A percentile compares a stretch with the other conserved stretches of the same genome.
phyloP scores from a whole-genome alignment of 2,888 invertebrate species.

The Tanytarsus gracilentus region DNA sequence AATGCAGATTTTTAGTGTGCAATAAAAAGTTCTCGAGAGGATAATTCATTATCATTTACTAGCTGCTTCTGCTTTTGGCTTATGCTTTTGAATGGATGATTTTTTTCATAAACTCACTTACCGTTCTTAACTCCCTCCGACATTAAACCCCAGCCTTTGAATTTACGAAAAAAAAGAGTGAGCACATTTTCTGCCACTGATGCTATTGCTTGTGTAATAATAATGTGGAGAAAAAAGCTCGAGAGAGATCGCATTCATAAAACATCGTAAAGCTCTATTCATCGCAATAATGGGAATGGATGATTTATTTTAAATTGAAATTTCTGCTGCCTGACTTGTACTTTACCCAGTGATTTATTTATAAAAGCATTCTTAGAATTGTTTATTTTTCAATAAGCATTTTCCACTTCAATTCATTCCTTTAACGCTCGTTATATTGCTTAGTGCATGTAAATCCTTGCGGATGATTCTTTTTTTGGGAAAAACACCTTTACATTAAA shows the following conservation, averaged over 20 bases:
- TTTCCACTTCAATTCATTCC: slow-evolving; percentile 20
- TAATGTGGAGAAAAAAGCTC: slow-evolving; percentile 24
- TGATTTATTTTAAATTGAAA: slow-evolving; percentile 29
- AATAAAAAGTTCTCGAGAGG: slow-evolving; percentile 18
- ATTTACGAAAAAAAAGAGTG: too few species aligned
- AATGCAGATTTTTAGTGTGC: slow-evolving; percentile 25
- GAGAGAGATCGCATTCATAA: slow-evolving; percentile 26
- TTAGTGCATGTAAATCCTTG: too few species aligned
- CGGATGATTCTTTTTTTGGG: too few species aligned
- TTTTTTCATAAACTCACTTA: too few species aligned
- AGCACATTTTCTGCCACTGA: too few species aligned
- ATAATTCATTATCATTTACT: slow-evolving; percentile 26
- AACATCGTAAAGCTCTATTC: slow-evolving; percentile 16
- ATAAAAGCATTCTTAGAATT: slow-evolving; percentile 25
- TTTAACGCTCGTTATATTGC: too few species aligned
- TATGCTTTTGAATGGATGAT: too few species aligned
- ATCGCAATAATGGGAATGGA: slow-evolving; percentile 24
- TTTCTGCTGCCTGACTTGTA: slow-evolving; percentile 27
- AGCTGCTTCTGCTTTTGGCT: too few species aligned
- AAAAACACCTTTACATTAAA: too few species aligned
- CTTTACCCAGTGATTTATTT: slow-evolving; percentile 29
- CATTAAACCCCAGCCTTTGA: too few species aligned
- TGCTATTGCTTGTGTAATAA: too few species aligned
- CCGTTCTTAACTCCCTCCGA: too few species aligned
- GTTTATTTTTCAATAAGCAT: slow-evolving; percentile 28